Evolutionary conservation across 2,888 invertebrate genomes (phyloP).

Genomic region (Carterocephalus palaemon): DNA sequence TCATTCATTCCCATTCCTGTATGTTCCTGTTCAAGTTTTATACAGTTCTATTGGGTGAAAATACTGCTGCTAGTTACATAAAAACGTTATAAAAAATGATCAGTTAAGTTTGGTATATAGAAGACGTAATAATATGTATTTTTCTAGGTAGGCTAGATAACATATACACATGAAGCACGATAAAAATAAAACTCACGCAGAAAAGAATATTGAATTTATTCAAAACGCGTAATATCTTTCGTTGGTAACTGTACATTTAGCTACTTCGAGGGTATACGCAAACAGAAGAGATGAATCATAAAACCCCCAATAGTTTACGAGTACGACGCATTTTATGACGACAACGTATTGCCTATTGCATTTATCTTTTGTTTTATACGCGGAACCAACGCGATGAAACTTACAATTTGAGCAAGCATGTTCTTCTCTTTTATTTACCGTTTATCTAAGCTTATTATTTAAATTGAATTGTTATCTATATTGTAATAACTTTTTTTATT

Average conservation of each 20-base stretch:
- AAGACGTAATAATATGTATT: too few relatives aligned
- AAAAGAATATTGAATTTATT: constrained; percentile 8
- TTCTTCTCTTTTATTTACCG: constrained; percentile 13
- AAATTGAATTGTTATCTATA: background rate
- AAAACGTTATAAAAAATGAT: too few relatives aligned
- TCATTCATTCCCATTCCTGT: too few relatives aligned
- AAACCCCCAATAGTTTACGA: constrained; percentile 74
- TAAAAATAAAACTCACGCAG: too few relatives aligned
- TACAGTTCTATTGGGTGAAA: too few relatives aligned
- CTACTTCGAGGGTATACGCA: constrained; percentile 50
- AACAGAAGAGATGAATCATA: constrained; percentile 74
- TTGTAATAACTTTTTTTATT: background rate
- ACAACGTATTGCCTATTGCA: constrained; percentile 35
- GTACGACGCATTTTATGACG: constrained; percentile 62
- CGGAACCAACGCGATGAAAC: constrained; percentile 15
- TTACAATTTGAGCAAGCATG: constrained; percentile 5
- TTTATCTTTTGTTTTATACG: constrained; percentile 33
- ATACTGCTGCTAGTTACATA: too few relatives aligned
- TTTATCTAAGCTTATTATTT: background rate
- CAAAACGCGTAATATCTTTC: constrained; percentile 8
- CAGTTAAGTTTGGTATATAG: too few relatives aligned
- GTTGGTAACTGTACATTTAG: constrained; percentile 44
- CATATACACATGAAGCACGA: too few relatives aligned
- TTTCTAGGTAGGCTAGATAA: too few relatives aligned
- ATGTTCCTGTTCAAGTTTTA: too few relatives aligned